phyloP scores from a whole-genome alignment of 2,888 invertebrate genomes.

The Parasteatoda lunata region DNA sequence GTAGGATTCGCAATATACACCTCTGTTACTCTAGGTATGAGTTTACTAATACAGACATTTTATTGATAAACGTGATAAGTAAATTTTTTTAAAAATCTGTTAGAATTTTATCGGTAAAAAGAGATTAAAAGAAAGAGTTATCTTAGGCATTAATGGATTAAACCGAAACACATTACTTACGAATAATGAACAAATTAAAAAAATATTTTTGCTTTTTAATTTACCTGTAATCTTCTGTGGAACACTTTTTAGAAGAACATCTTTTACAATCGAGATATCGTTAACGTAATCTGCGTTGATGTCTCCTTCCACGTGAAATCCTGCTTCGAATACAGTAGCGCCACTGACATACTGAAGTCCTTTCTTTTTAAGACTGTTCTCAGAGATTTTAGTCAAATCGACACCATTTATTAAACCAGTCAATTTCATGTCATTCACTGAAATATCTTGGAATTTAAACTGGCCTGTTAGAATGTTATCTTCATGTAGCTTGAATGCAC shows the following conservation, averaged over 20 bases:
- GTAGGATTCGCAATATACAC: too few species aligned
- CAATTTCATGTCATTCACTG: conserved; percentile 22
- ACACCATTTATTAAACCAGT: conserved; percentile 37
- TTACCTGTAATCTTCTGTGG: conserved; percentile 52
- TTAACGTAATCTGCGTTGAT: conserved; percentile 52
- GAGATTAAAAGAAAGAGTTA: neutral
- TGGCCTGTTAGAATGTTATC: conserved; percentile 19
- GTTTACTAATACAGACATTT: too few species aligned
- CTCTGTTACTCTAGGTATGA: too few species aligned
- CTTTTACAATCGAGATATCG: conserved; percentile 24
- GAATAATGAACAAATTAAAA: neutral
- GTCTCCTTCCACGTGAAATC: conserved; percentile 58
- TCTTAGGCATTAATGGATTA: neutral
- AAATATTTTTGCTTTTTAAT: neutral
- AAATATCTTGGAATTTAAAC: conserved; percentile 26
- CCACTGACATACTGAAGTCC: conserved; percentile 37
- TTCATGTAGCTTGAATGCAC: conserved; percentile 43
- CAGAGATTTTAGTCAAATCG: conserved; percentile 30
- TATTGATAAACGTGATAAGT: too few species aligned
- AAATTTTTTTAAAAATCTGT: too few species aligned
- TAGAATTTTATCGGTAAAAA: neutral
- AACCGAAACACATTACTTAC: neutral
- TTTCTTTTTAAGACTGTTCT: conserved; percentile 51
- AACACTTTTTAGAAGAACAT: conserved; percentile 36
- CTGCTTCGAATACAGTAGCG: conserved; percentile 33